Percentiles rank a stretch among this genome's conserved stretches.
These are phyloP conservation scores for Fistularia tabacaria DNA, from an alignment of 2,797 vertebrate genomes.

Conservation along the genomic window DNA sequence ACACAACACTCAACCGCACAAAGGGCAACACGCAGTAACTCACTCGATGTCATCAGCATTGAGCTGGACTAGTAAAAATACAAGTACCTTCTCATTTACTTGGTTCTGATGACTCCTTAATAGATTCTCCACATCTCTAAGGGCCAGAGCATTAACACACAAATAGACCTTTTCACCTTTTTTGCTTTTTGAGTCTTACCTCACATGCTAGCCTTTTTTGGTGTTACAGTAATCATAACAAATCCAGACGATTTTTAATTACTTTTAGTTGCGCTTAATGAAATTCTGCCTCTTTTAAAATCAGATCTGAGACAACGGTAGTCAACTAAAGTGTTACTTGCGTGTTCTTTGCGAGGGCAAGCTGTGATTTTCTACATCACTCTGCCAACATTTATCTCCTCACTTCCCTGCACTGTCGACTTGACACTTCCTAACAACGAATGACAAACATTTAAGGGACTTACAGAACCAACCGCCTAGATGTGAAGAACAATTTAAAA, in stretches of 20 bases:
- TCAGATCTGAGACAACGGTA: no score
- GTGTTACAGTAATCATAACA: neutral
- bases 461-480: slow-evolving; percentile 22
- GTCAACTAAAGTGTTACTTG: slow-evolving; percentile 20
- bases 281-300: no score
- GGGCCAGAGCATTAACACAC: no score
- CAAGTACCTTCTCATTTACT: no score
- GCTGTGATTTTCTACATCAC: slow-evolving; percentile 29
- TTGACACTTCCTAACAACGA: slow-evolving; percentile 12
- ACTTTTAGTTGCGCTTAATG: neutral
- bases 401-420: slow-evolving; percentile 12
- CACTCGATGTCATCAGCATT: neutral
- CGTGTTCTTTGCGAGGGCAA: slow-evolving; percentile 45
- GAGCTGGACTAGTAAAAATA: neutral
- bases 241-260: neutral
- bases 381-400: slow-evolving; percentile 9
- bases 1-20: slow-evolving; percentile 40
- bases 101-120: neutral
- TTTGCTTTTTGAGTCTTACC: no score
- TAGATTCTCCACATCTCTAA: neutral
- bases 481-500: slow-evolving; percentile 32
- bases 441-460: slow-evolving; percentile 12
- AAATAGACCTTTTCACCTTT: no score
- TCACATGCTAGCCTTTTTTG: neutral
- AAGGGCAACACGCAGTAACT: slow-evolving; percentile 47